Conservation (phyloP, 2,113 vertebrate genomes). For the Romanogobio albipinnatus region DNA sequence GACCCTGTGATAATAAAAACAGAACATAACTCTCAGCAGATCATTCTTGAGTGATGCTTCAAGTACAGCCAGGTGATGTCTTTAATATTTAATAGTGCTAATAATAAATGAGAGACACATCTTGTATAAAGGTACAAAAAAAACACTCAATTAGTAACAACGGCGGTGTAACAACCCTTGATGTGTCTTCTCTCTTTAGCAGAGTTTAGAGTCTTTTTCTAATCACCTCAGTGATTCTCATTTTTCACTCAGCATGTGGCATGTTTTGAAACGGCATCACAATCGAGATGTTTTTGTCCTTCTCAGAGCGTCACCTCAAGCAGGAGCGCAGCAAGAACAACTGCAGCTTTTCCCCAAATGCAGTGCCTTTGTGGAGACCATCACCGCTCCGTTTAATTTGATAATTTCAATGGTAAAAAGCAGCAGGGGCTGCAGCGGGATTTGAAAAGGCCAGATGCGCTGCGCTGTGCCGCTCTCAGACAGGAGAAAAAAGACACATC, state of each 20-base stretch:
- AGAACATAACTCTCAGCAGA: background rate
- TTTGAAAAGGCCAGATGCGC: slow-evolving; percentile 15
- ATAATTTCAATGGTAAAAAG: slow-evolving; percentile 27
- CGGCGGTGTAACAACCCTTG: slow-evolving; percentile 35
- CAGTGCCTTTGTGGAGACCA: background rate
- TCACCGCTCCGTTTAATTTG: slow-evolving; percentile 29
- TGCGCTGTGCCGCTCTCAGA: background rate
- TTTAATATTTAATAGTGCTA: slow-evolving; percentile 16
- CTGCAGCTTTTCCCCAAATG: background rate
- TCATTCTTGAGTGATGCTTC: background rate
- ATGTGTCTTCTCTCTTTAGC: slow-evolving; percentile 31
- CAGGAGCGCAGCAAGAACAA: background rate
- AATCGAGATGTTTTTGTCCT: slow-evolving; percentile 38
- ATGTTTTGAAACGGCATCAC: slow-evolving; percentile 49
- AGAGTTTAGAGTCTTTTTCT: slow-evolving; percentile 17
- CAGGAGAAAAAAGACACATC: slow-evolving; percentile 2
- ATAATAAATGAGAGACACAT: slow-evolving; percentile 10
- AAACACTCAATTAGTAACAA: background rate
- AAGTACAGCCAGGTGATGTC: background rate
- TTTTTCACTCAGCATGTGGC: slow-evolving; percentile 44
- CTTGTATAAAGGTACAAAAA: background rate
- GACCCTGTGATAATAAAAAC: background rate
- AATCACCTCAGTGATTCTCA: slow-evolving; percentile 45
- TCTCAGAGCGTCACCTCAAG: background rate
- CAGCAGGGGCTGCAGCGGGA: slow-evolving; percentile 14